These are phyloP conservation scores for Falco novaeseelandiae DNA, from an alignment of 2,797 vertebrate species.

Conservation along the genomic window DNA sequence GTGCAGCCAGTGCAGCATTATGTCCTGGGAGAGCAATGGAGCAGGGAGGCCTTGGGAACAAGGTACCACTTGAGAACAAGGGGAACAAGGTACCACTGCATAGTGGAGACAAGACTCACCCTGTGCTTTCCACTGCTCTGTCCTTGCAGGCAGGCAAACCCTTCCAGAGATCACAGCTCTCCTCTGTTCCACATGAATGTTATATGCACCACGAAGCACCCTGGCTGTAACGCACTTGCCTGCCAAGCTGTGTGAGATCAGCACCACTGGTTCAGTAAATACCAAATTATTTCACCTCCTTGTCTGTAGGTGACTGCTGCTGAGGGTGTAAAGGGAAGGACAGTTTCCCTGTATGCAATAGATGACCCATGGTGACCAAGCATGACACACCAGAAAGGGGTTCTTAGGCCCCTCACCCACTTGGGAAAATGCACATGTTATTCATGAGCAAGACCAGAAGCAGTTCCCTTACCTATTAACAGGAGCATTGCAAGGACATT, in stretches of 20 bases:
- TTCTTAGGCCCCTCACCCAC: background rate
- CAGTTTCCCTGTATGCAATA: background rate
- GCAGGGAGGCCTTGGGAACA: background rate
- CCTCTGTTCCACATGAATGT: fast-evolving
- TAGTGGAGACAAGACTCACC: background rate
- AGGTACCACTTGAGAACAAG: background rate
- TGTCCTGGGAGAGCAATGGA: background rate
- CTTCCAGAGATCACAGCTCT: no score
- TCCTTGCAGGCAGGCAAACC: background rate
- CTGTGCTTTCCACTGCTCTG: no score
- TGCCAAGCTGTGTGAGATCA: fast-evolving
- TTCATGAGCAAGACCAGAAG: background rate
- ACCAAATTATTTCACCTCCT: fast-evolving
- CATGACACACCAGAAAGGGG: background rate
- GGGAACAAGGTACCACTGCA: background rate
- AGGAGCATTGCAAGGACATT: background rate
- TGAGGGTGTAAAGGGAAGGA: background rate
- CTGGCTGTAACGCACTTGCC: fast-evolving
- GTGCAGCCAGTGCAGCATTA: background rate
- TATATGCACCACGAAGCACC: no score
- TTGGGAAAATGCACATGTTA: background rate
- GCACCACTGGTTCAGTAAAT: background rate
- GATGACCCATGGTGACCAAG: background rate
- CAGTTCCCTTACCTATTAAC: background rate
- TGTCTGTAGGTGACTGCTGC: background rate